Evolutionary conservation across 2,888 invertebrate genomes (phyloP).

Genomic region (Netelia inedita): DNA sequence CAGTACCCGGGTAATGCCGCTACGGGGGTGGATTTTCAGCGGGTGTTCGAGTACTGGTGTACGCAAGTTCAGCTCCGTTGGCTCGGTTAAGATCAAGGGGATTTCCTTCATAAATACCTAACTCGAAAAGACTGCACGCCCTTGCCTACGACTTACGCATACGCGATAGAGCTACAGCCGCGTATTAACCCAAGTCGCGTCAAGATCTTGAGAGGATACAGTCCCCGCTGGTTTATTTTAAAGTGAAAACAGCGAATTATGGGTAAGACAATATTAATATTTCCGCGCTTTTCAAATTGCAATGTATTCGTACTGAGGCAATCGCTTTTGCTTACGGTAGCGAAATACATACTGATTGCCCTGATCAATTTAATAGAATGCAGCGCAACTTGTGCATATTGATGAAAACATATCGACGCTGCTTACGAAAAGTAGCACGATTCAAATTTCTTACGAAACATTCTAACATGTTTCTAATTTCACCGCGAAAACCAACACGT

Average conservation of each 20-base stretch:
- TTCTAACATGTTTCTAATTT: too few relatives aligned
- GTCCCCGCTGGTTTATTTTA: constrained; percentile 16
- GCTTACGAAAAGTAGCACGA: too few relatives aligned
- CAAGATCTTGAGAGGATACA: constrained; percentile 43
- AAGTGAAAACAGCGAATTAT: constrained; percentile 17
- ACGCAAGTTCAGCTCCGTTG: constrained; percentile 52
- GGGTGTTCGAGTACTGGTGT: constrained; percentile 37
- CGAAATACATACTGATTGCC: background rate
- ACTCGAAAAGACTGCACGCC: constrained; percentile 77
- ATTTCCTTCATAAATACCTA: constrained; percentile 73
- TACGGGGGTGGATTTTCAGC: constrained; percentile 61
- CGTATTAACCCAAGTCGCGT: constrained; percentile 27
- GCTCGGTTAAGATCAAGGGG: constrained; percentile 72
- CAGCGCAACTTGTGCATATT: background rate
- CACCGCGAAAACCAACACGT: too few relatives aligned
- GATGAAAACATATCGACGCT: background rate
- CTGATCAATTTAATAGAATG: background rate
- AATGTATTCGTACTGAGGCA: background rate
- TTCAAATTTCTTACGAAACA: too few relatives aligned
- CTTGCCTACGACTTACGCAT: constrained; percentile 43
- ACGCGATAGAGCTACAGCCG: constrained; percentile 28
- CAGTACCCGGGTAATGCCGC: constrained; percentile 72
- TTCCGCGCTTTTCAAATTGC: background rate
- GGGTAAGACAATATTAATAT: constrained; percentile 21
- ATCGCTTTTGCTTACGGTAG: background rate